Conservation (phyloP, 1,140 invertebrate genomes). For the Euwallacea similis region DNA sequence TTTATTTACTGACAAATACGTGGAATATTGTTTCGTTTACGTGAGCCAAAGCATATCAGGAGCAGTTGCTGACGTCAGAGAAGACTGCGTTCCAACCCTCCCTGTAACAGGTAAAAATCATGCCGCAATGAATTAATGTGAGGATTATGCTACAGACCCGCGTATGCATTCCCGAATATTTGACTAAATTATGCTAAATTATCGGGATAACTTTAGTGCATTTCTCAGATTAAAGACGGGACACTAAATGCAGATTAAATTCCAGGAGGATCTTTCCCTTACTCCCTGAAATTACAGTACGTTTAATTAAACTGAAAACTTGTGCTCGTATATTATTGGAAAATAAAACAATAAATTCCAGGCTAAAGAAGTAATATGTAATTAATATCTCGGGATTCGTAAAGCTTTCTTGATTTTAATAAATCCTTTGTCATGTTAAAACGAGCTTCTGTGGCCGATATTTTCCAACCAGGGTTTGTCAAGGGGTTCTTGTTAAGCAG, state of each 20-base stretch:
- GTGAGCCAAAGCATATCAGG: constrained; percentile 79
- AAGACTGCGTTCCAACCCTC: constrained; percentile 78
- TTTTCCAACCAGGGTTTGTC: constrained; percentile 16
- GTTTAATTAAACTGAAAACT: not conserved
- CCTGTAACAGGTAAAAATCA: constrained; percentile 68
- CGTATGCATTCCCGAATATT: not conserved
- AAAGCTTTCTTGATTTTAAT: not conserved
- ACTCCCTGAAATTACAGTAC: not conserved
- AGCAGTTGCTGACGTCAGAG: constrained; percentile 76
- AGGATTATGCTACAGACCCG: too few species aligned
- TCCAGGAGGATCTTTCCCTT: not conserved
- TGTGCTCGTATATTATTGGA: too few species aligned
- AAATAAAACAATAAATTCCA: too few species aligned
- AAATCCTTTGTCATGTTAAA: constrained; percentile 10
- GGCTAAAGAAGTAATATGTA: too few species aligned
- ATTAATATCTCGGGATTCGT: too few species aligned
- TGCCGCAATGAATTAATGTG: too few species aligned
- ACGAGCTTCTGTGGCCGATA: not conserved
- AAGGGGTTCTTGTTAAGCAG: constrained; percentile 26
- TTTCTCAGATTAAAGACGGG: constrained; percentile 1
- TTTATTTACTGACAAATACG: constrained; percentile 77
- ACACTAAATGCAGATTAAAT: constrained; percentile 11
- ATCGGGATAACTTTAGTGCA: not conserved
- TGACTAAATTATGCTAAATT: constrained; percentile 5
- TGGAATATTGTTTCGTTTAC: constrained; percentile 85